Percentiles rank a stretch among this genome's conserved stretches.
Conservation (phyloP, 2,113 vertebrate genomes). For the Hippocampus comes region DNA sequence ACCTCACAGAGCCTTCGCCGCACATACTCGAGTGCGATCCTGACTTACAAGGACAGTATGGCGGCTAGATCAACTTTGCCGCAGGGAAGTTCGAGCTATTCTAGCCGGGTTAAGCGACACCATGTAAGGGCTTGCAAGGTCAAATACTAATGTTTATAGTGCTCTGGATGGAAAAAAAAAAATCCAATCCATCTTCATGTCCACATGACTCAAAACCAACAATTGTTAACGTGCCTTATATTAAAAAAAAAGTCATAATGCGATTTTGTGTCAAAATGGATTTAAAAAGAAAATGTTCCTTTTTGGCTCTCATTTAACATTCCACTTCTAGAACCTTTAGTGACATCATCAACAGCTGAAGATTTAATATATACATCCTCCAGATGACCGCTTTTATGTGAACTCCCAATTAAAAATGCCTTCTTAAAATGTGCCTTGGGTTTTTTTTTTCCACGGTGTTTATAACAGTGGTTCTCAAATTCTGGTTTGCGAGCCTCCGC, state of each 20-base stretch:
- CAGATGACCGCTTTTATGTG: conserved; percentile 23
- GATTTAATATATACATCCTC: neutral
- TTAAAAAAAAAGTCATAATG: neutral
- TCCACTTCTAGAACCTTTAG: conserved; percentile 25
- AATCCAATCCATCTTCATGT: conserved; percentile 1
- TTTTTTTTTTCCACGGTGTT: conserved; percentile 10
- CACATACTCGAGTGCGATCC: conserved; percentile 26
- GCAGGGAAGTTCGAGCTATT: neutral
- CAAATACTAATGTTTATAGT: conserved; percentile 1
- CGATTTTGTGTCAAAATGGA: neutral
- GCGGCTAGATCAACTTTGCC: neutral
- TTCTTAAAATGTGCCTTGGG: conserved; percentile 33
- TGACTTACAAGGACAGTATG: neutral
- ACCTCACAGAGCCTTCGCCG: conserved; percentile 34
- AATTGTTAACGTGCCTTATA: neutral
- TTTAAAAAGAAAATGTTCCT: neutral
- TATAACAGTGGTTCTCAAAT: neutral
- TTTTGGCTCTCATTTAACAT: conserved; percentile 26
- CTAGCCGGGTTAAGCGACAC: neutral
- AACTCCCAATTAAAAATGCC: conserved; percentile 50
- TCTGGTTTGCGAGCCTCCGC: neutral
- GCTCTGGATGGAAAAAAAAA: neutral
- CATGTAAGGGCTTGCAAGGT: neutral
- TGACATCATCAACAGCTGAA: neutral
- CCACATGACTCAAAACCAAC: neutral